These are phyloP conservation scores for Coilia nasus DNA, from an alignment of 2,797 vertebrate species.

Conservation along the genomic window DNA sequence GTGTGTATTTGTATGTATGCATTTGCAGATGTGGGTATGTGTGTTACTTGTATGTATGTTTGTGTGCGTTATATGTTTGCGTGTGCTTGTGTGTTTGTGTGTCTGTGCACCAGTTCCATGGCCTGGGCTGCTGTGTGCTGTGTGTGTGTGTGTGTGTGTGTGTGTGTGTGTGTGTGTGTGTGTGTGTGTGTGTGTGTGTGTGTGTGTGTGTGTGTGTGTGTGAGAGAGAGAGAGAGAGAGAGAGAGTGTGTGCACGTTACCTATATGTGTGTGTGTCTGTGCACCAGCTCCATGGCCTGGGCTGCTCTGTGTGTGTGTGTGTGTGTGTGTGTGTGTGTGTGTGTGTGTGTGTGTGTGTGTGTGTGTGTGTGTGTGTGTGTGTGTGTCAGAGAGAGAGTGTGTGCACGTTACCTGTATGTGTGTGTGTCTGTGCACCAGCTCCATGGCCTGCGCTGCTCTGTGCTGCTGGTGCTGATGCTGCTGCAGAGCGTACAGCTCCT, in stretches of 20 bases:
- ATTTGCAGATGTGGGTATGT: background rate
- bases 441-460: slow-evolving; percentile 68
- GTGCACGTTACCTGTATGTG: slow-evolving; percentile 17
- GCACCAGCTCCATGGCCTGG: no score
- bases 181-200: background rate
- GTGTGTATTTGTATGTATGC: background rate
- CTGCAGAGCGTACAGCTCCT: slow-evolving; percentile 90
- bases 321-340: slow-evolving; percentile 12
- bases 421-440: slow-evolving; percentile 60
- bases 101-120: no score
- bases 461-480: slow-evolving; percentile 77
- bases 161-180: background rate
- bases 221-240: no score
- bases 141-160: background rate
- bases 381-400: no score
- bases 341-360: background rate
- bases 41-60: no score
- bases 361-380: slow-evolving; percentile 22
- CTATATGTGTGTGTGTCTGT: background rate
- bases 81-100: background rate
- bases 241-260: slow-evolving; percentile 7
- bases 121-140: no score
- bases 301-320: background rate
- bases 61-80: background rate
- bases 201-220: background rate